Evolutionary conservation across 64 coral and sea anemone genomes (phyloP).

Genomic region (Trachythela sp.): DNA sequence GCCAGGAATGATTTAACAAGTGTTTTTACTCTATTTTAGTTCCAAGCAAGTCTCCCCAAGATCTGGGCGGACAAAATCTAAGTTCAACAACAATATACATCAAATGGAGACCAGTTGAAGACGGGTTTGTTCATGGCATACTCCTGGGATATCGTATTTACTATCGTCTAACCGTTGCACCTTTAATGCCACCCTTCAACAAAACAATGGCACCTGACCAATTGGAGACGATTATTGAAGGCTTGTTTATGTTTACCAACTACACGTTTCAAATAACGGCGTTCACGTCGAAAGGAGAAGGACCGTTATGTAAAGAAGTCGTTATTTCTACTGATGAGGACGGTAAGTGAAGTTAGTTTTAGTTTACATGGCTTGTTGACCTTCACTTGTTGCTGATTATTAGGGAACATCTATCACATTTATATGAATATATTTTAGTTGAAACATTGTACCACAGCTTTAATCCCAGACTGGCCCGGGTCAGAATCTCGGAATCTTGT

Average conservation of each 20-base stretch:
- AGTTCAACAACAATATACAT: background rate
- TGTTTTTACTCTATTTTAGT: background rate
- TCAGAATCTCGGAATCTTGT: too few species aligned
- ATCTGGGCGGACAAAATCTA: background rate
- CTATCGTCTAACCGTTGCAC: background rate
- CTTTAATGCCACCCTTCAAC: background rate
- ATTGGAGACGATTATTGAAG: background rate
- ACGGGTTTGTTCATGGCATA: background rate
- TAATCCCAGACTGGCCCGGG: too few species aligned
- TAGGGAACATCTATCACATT: too few species aligned
- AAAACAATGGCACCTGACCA: background rate
- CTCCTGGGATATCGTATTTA: background rate
- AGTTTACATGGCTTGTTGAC: background rate
- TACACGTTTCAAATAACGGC: background rate
- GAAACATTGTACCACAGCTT: too few species aligned
- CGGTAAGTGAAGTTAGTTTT: background rate
- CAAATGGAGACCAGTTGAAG: background rate
- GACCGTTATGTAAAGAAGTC: background rate
- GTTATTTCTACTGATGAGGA: background rate
- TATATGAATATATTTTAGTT: too few species aligned
- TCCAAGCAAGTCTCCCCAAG: background rate
- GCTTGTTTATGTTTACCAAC: background rate
- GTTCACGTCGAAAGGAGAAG: background rate
- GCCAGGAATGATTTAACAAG: too few species aligned
- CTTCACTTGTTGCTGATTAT: background rate